phyloP scores from a whole-genome alignment of 35 echinoderm and acorn worm species.

The Lytechinus variegatus region DNA sequence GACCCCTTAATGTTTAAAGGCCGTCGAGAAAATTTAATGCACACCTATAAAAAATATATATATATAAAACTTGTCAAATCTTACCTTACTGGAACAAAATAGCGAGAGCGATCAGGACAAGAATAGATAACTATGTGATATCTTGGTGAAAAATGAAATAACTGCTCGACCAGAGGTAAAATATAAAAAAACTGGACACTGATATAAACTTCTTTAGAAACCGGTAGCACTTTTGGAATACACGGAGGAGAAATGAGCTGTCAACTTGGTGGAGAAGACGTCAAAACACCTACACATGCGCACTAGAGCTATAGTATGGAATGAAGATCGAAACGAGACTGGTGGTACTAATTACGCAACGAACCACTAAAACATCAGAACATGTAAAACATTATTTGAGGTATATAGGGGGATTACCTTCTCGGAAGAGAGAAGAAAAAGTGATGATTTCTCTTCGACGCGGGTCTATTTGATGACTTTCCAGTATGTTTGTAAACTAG shows the following conservation, averaged over 20 bases:
- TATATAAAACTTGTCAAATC: background rate
- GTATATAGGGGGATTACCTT: background rate
- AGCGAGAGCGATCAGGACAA: background rate
- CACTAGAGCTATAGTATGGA: background rate
- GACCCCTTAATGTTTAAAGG: conserved; percentile 11
- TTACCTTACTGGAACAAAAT: background rate
- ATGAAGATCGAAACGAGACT: background rate
- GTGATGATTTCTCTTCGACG: background rate
- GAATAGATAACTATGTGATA: background rate
- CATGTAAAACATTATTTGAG: no score
- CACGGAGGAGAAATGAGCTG: conserved; percentile 16
- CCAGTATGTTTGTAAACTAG: conserved; percentile 11
- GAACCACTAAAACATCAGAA: background rate
- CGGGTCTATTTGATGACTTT: background rate
- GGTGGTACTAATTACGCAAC: conserved; percentile 17
- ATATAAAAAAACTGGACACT: background rate
- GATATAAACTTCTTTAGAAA: background rate
- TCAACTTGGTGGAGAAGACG: background rate
- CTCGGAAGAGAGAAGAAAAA: background rate
- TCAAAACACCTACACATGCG: conserved; percentile 25
- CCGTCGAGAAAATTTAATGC: background rate
- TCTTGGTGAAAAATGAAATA: background rate
- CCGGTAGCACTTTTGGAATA: background rate
- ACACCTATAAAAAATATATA: background rate
- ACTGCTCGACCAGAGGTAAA: background rate